These are phyloP conservation scores for Conus betulinus DNA, from an alignment of 1,140 invertebrate species.

Conservation along the genomic window DNA sequence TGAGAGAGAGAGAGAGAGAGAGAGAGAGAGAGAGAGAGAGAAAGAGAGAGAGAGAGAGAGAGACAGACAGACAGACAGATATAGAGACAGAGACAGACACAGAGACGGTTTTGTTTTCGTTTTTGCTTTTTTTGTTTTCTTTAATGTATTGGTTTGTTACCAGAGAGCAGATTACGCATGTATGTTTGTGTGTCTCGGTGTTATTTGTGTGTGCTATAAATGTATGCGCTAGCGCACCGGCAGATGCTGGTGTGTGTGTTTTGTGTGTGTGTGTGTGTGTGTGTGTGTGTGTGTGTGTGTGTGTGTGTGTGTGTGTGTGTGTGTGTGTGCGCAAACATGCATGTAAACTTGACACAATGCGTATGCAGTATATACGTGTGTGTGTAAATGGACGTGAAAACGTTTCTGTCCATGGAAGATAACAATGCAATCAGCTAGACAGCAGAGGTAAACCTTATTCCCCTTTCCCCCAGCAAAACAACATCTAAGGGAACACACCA, in stretches of 20 bases:
- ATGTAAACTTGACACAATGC: not conserved
- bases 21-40: no score
- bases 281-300: no score
- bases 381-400: not conserved
- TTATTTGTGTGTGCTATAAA: not conserved
- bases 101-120: not conserved
- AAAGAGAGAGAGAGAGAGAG: constrained; percentile 7
- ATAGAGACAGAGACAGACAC: no score
- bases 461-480: no score
- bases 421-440: no score
- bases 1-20: no score
- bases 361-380: not conserved
- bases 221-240: no score
- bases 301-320: not conserved
- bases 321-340: no score
- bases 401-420: no score
- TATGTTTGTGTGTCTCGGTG: not conserved
- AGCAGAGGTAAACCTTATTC: no score
- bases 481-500: no score
- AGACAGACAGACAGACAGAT: constrained; percentile 6
- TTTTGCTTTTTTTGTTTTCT: not conserved
- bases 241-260: not conserved
- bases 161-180: not conserved
- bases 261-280: no score
- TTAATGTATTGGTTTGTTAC: not conserved